Evolutionary conservation across 2,113 vertebrate genomes (phyloP).

Genomic region (Plestiodon gilberti): DNA sequence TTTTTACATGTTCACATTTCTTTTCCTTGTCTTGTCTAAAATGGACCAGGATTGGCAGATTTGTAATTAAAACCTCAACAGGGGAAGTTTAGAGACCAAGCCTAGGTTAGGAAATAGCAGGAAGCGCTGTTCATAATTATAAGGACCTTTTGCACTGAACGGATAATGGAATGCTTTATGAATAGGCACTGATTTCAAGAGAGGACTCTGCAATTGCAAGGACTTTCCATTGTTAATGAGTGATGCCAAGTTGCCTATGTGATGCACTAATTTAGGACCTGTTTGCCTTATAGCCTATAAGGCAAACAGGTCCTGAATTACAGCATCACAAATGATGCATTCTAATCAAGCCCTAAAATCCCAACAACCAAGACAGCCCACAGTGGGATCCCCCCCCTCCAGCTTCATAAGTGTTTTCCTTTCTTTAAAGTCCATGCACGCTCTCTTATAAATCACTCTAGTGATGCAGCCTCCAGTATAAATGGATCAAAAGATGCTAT

Average conservation of each 20-base stretch:
- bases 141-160: slow-evolving; percentile 63
- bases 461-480: slow-evolving; percentile 50
- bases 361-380: background rate
- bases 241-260: slow-evolving; percentile 34
- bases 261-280: too few relatives aligned
- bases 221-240: slow-evolving; percentile 44
- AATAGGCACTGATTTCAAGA: slow-evolving; percentile 56
- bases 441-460: slow-evolving; percentile 52
- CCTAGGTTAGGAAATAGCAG: slow-evolving; percentile 60
- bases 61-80: slow-evolving; percentile 79
- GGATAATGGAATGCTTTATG: slow-evolving; percentile 64
- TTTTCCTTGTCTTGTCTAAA: slow-evolving; percentile 74
- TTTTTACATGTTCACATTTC: slow-evolving; percentile 80
- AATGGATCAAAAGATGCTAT: slow-evolving; percentile 76
- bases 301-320: slow-evolving; percentile 16
- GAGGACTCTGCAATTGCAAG: slow-evolving; percentile 50
- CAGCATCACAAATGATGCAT: background rate
- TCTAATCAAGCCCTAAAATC: slow-evolving; percentile 38
- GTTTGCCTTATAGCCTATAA: too few relatives aligned
- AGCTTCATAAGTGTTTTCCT: slow-evolving; percentile 40
- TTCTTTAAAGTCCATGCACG: slow-evolving; percentile 55
- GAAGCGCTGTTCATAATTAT: slow-evolving; percentile 66
- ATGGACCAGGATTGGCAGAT: slow-evolving; percentile 77
- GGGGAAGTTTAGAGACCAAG: slow-evolving; percentile 58
- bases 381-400: background rate